Evolutionary conservation across 2,113 vertebrate genomes (phyloP).

Genomic region (Ctenodactylus gundi): DNA sequence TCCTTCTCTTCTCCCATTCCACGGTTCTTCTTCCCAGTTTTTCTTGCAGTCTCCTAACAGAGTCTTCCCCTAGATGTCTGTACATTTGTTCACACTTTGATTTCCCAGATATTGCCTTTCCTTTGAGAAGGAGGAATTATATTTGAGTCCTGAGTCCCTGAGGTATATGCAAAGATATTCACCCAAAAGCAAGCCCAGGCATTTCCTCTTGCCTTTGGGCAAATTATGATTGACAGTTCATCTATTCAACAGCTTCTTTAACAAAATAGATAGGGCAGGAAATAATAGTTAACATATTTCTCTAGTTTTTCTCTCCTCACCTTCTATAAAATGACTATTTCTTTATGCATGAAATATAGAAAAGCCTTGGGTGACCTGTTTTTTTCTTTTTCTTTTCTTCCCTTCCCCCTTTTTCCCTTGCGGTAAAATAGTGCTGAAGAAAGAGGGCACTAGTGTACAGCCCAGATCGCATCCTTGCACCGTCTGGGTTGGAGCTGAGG

Average conservation of each 20-base stretch:
- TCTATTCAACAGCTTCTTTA: neutral
- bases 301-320: neutral
- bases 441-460: conserved; percentile 92
- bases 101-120: neutral
- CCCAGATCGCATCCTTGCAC: conserved; percentile 79
- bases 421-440: conserved; percentile 90
- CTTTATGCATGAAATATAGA: conserved; percentile 82
- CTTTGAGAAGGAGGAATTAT: conserved; percentile 23
- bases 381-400: conserved; percentile 64
- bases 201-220: neutral
- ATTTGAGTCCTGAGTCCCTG: neutral
- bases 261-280: conserved; percentile 58
- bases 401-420: conserved; percentile 83
- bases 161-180: conserved; percentile 29
- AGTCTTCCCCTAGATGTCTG: neutral
- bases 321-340: conserved; percentile 71
- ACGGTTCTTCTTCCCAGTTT: neutral
- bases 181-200: conserved; percentile 18
- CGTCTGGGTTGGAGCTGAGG: conserved; percentile 80
- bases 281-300: conserved; percentile 34
- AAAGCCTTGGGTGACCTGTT: conserved; percentile 92
- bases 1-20: neutral
- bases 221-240: neutral
- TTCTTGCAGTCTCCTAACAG: neutral
- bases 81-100: neutral